Evolutionary conservation across 2,797 vertebrate genomes (phyloP).

Genomic region (Setipinna tenuifilis): DNA sequence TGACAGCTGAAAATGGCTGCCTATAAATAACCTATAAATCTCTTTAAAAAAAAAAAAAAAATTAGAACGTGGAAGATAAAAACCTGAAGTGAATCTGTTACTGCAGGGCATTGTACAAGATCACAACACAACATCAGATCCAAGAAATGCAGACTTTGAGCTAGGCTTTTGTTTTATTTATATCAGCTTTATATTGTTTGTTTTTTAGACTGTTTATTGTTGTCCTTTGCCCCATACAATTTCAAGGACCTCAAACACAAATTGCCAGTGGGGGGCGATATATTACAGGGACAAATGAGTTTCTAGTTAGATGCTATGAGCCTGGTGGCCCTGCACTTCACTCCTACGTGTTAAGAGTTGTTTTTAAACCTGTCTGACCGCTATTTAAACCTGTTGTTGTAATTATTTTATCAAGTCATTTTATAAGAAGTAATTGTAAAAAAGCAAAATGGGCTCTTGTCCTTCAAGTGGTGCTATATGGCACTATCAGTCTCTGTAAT

Average conservation of each 20-base stretch:
- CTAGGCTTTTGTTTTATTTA: background rate
- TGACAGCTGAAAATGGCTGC: background rate
- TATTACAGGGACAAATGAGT: conserved; percentile 7
- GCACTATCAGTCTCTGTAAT: too few relatives aligned
- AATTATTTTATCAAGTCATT: background rate
- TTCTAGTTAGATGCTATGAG: background rate
- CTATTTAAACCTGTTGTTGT: background rate
- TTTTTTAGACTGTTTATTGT: background rate
- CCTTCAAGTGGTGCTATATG: too few relatives aligned
- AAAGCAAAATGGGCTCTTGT: too few relatives aligned
- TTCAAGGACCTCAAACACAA: background rate
- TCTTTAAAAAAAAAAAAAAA: background rate
- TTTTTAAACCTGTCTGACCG: background rate
- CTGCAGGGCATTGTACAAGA: background rate
- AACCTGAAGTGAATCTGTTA: background rate
- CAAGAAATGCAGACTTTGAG: background rate
- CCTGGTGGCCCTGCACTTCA: background rate
- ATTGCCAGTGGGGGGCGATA: conserved; percentile 10
- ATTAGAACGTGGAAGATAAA: background rate
- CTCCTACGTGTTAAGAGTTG: background rate
- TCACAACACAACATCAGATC: background rate
- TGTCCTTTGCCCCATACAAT: background rate
- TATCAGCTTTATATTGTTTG: background rate
- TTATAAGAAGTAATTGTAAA: too few relatives aligned
- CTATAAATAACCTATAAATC: background rate